Conservation (phyloP, 1,140 invertebrate species). For the Brachionus koreanus region DNA sequence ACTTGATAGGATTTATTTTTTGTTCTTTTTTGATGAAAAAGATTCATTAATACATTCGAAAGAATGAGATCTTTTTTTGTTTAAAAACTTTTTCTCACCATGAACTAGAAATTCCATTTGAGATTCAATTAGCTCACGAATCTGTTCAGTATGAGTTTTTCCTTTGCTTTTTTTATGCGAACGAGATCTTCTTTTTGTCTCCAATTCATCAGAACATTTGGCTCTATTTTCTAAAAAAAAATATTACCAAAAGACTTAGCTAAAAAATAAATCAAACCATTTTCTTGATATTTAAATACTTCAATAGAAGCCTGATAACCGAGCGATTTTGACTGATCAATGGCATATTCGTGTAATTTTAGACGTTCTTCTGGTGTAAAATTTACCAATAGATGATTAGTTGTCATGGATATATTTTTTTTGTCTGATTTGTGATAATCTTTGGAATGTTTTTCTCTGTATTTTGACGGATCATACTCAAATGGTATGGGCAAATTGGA, state of each 20-base stretch:
- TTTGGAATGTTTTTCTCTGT: background rate
- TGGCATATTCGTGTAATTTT: constrained; percentile 12
- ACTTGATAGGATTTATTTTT: background rate
- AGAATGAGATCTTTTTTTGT: background rate
- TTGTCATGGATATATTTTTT: background rate
- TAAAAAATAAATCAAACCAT: background rate
- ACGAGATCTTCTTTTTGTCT: background rate
- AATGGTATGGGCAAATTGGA: background rate
- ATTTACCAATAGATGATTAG: background rate
- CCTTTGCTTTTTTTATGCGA: background rate
- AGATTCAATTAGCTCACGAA: background rate
- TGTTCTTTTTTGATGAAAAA: background rate
- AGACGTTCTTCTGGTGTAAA: background rate
- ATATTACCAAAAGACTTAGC: background rate
- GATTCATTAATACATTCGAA: background rate
- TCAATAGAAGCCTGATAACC: background rate
- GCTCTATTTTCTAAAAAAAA: background rate
- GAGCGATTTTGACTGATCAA: background rate
- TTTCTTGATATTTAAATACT: background rate
- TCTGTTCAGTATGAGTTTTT: background rate
- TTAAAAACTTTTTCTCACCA: background rate
- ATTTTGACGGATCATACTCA: background rate
- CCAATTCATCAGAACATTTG: background rate
- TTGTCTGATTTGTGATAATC: background rate
- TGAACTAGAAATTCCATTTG: constrained; percentile 15